Conservation (phyloP, 2,797 vertebrate genomes). For the Alca torda region DNA sequence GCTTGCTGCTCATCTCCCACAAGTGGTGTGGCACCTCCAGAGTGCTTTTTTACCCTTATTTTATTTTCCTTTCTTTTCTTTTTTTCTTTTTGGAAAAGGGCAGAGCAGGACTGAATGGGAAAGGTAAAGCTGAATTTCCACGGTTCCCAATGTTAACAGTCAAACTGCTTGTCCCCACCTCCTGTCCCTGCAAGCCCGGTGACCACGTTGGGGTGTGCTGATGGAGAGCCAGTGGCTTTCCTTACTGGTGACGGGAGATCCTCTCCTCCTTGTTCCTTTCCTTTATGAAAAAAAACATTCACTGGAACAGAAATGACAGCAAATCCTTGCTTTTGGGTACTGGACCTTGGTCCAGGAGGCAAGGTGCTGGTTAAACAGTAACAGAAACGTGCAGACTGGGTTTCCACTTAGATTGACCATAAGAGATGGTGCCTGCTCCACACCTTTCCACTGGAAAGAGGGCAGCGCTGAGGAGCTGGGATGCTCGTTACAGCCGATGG, state of each 20-base stretch:
- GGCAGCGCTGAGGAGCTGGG: not conserved
- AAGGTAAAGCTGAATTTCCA: not conserved
- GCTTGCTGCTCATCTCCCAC: not conserved
- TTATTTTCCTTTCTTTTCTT: not conserved
- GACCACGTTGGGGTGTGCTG: not conserved
- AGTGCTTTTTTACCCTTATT: not conserved
- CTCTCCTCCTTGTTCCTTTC: not conserved
- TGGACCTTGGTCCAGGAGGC: not conserved
- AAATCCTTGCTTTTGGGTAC: not conserved
- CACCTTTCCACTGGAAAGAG: not conserved
- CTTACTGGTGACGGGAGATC: not conserved
- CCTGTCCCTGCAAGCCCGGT: not conserved
- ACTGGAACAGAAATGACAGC: not conserved
- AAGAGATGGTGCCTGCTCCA: not conserved
- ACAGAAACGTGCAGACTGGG: not conserved
- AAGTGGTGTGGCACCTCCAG: not conserved
- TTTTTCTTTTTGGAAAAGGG: not conserved
- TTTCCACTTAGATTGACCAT: not conserved
- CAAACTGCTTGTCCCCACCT: not conserved
- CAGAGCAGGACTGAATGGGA: not conserved
- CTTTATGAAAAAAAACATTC: not conserved
- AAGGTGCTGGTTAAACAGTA: not conserved
- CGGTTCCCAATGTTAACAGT: not conserved
- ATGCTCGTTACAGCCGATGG: not conserved
- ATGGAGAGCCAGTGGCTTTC: not conserved